Evolutionary conservation across 2,113 vertebrate species (phyloP).

Genomic region (Callionymus lyra): DNA sequence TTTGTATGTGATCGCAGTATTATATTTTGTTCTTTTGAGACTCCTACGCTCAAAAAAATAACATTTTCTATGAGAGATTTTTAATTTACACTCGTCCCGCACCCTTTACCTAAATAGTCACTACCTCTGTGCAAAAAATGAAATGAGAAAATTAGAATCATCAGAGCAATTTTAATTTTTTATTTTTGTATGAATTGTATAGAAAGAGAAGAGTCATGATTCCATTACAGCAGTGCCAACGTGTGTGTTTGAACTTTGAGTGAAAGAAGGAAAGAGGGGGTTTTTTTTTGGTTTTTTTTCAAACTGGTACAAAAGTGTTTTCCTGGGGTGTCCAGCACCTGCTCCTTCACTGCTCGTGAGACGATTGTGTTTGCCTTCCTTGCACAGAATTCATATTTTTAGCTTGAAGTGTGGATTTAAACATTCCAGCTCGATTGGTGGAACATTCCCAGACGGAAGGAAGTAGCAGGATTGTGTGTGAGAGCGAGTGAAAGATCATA

Average conservation of each 20-base stretch:
- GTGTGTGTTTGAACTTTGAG: constrained; percentile 54
- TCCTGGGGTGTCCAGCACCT: constrained; percentile 22
- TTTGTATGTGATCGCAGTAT: constrained; percentile 99
- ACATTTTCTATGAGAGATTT: constrained; percentile 71
- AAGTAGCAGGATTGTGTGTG: too few relatives aligned
- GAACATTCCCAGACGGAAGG: too few relatives aligned
- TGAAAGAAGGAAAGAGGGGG: constrained; percentile 40
- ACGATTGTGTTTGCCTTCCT: constrained; percentile 58
- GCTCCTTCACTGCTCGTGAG: constrained; percentile 44
- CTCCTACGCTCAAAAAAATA: constrained; percentile 62
- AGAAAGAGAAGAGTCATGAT: constrained; percentile 40
- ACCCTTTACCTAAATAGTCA: constrained; percentile 67
- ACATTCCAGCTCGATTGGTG: too few relatives aligned
- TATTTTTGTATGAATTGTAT: constrained; percentile 77
- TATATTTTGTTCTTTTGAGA: constrained; percentile 77
- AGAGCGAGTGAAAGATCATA: too few relatives aligned
- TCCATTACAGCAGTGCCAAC: constrained; percentile 68
- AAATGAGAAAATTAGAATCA: constrained; percentile 52
- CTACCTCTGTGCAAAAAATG: constrained; percentile 71
- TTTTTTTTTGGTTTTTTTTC: constrained; percentile 16
- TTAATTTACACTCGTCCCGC: constrained; percentile 63
- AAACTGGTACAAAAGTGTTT: constrained; percentile 44
- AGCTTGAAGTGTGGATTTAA: too few relatives aligned
- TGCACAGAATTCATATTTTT: constrained; percentile 53
- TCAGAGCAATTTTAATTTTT: constrained; percentile 66